phyloP scores from a whole-genome alignment of 2,888 invertebrate species.

The Phalangium opilio region DNA sequence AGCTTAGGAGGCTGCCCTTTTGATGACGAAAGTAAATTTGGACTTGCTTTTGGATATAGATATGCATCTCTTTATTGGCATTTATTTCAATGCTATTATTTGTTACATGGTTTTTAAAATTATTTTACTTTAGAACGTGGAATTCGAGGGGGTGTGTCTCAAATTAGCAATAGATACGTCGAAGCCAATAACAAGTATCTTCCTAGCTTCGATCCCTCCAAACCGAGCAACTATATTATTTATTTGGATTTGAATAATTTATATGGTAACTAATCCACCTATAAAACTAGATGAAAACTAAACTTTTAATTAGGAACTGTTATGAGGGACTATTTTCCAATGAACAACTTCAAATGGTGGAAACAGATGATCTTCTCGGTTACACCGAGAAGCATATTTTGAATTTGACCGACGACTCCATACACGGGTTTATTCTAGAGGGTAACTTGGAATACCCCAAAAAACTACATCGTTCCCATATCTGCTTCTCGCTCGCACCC shows the following conservation, averaged over 20 bases:
- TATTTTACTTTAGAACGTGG: slow-evolving; percentile 19
- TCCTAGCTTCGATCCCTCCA: slow-evolving; percentile 1
- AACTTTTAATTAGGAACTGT: background rate
- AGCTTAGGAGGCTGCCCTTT: slow-evolving; percentile 25
- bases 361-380: background rate
- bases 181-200: slow-evolving; percentile 4
- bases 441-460: too few species aligned
- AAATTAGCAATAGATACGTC: background rate
- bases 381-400: too few species aligned
- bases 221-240: background rate
- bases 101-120: too few species aligned
- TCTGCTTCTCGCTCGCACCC: too few species aligned
- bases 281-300: too few species aligned
- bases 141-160: slow-evolving; percentile 15
- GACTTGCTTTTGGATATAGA: slow-evolving; percentile 24
- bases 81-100: too few species aligned
- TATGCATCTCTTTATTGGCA: slow-evolving; percentile 12
- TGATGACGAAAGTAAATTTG: slow-evolving; percentile 21
- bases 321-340: slow-evolving; percentile 9
- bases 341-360: slow-evolving; percentile 8
- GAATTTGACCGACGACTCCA: too few species aligned
- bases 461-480: too few species aligned
- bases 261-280: slow-evolving; percentile 8
- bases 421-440: too few species aligned
- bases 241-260: slow-evolving; percentile 17